Evolutionary conservation across 2,888 invertebrate genomes (phyloP), one percentile per base, ranked within the genome.

Genomic region (Andrena fulva): DNA sequence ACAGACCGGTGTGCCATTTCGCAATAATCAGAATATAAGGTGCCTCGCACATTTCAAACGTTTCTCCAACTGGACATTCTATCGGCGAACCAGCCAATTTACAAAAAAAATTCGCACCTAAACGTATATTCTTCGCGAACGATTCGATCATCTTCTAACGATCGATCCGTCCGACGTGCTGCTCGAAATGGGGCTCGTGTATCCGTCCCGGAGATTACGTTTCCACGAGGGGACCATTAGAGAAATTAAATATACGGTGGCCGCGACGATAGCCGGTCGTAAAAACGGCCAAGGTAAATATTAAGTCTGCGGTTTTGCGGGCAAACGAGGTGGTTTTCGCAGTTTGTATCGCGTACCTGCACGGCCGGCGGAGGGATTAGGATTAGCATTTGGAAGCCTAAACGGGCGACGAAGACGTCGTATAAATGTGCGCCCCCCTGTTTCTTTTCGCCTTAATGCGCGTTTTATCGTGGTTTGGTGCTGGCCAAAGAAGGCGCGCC

Each of bases 241-340:
- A 62, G 77, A 79, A 85, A 85, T 79, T 76, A 86, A 86, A 84
- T 82, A 81, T 80, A 85, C 82, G 75, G 84, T 80, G 80, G 74
- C 63, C 74, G 48, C 7, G 54, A 35, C 50, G 77, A 77, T 76
- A 66, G 85, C 79, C 78, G 79, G 77, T 83, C 77, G 63, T 85
- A 85, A 85, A 86, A 73, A 75, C 48, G 69, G 60, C 16, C 80
- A 74, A 72, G 77, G 72, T 69, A 85, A 89, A 87, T 86, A 88
- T 82, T 82, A 85, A 82, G 67, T 50, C 72, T 87, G 85, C 82
- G 82, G 87, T 87, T 84, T 84, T 79, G 74, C 74, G 80, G 74
- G 77, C 82, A 82, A 85, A 87, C 83, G 72, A 82, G 69, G 72
- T 80, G 79, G 66, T 82, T 85, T 71, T 63, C 48, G 70, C 76